These are phyloP conservation scores for Patagioenas fasciata DNA, from an alignment of 2,113 vertebrate genomes.

Conservation along the genomic window DNA sequence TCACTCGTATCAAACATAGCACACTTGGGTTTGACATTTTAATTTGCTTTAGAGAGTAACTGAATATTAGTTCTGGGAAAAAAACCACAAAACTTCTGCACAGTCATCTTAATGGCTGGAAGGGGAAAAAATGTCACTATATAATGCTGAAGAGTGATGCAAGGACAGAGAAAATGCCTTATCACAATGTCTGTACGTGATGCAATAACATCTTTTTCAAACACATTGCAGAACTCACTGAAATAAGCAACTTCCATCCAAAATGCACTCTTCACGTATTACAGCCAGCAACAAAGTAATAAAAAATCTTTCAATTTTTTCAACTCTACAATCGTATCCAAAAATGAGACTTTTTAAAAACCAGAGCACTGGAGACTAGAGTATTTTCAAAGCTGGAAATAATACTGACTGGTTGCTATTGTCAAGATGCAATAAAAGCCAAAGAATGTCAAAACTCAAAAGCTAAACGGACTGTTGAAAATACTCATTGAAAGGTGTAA, in stretches of 20 bases:
- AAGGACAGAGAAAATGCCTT: background rate
- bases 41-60: background rate
- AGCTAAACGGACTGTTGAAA: background rate
- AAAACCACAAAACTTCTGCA: rapidly evolving
- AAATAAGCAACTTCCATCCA: background rate
- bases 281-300: background rate
- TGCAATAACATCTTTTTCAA: background rate
- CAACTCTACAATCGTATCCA: background rate
- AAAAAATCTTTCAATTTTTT: background rate
- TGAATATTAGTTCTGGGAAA: background rate
- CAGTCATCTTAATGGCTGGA: background rate
- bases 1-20: background rate
- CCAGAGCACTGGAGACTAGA: background rate
- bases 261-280: background rate
- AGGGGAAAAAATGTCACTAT: background rate
- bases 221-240: background rate
- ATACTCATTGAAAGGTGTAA: background rate
- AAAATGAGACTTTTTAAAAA: background rate
- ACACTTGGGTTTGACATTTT: background rate
- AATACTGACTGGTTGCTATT: background rate
- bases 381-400: background rate
- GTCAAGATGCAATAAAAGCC: background rate
- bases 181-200: background rate
- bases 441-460: background rate
- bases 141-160: background rate